These are phyloP conservation scores for Mythimna lalbum DNA, from an alignment of 2,888 invertebrate genomes.

Conservation along the genomic window DNA sequence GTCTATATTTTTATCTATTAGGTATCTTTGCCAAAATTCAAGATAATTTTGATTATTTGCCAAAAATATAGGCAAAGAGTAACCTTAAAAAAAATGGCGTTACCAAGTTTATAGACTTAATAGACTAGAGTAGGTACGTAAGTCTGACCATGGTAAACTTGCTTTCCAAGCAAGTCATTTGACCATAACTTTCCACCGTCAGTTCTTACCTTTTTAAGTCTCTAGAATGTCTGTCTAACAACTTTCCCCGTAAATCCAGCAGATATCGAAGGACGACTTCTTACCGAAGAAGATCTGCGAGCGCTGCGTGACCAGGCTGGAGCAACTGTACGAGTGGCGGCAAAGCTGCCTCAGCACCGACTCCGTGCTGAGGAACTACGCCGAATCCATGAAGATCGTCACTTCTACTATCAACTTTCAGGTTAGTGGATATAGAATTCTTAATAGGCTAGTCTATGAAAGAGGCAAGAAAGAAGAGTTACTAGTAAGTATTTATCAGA, in stretches of 20 bases:
- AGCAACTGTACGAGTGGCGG: constrained; percentile 93
- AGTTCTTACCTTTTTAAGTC: too few relatives aligned
- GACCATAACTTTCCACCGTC: too few relatives aligned
- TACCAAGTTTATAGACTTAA: too few relatives aligned
- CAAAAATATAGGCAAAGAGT: background rate
- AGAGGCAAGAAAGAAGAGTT: background rate
- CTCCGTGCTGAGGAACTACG: constrained; percentile 92
- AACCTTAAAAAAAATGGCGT: too few relatives aligned
- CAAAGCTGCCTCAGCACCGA: constrained; percentile 92
- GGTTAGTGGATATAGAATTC: constrained; percentile 79
- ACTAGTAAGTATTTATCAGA: too few relatives aligned
- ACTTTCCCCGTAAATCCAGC: constrained; percentile 73
- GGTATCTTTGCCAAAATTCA: background rate
- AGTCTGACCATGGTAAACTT: too few relatives aligned
- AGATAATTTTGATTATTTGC: background rate
- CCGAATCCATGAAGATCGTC: constrained; percentile 92
- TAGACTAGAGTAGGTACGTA: too few relatives aligned
- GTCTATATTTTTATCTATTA: too few relatives aligned
- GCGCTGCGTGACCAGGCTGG: constrained; percentile 92
- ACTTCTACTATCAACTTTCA: constrained; percentile 93
- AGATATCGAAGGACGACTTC: constrained; percentile 94
- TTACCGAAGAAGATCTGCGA: constrained; percentile 94
- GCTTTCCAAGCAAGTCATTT: too few relatives aligned
- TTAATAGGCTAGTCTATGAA: background rate
- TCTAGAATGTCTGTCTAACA: constrained; percentile 44